A percentile compares a stretch with the other conserved stretches of the same genome.
Conservation (phyloP, 2,797 vertebrate species). For the Lagodon rhomboides region DNA sequence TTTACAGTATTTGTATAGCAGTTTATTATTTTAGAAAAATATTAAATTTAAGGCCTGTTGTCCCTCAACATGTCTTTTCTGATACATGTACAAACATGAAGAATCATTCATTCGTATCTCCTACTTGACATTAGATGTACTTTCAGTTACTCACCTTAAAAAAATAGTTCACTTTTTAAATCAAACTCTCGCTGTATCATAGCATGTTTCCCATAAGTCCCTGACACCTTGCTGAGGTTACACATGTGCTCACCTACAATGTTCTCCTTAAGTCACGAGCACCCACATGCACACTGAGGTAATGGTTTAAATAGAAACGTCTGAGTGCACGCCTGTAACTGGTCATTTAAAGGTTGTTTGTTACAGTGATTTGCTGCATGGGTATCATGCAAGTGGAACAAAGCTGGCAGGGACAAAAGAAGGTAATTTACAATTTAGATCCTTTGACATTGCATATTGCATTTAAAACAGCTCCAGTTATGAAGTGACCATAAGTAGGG, state of each 20-base stretch:
- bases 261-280: background rate
- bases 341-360: conserved; percentile 54
- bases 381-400: conserved; percentile 21
- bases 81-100: background rate
- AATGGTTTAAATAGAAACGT: conserved; percentile 31
- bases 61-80: background rate
- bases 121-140: background rate
- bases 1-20: background rate
- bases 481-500: background rate
- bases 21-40: background rate
- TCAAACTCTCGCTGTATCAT: background rate
- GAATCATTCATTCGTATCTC: background rate
- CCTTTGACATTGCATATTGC: background rate
- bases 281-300: conserved; percentile 43
- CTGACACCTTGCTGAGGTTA: conserved; percentile 3
- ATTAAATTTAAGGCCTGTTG: background rate
- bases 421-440: background rate
- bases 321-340: conserved; percentile 22
- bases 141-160: background rate
- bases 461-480: background rate
- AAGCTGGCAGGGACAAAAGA: conserved; percentile 7
- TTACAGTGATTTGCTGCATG: conserved; percentile 22
- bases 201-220: background rate
- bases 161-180: background rate
- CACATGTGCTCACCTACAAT: background rate